Evolutionary conservation across 2,113 vertebrate species (phyloP).

Genomic region (Haemorhous mexicanus): DNA sequence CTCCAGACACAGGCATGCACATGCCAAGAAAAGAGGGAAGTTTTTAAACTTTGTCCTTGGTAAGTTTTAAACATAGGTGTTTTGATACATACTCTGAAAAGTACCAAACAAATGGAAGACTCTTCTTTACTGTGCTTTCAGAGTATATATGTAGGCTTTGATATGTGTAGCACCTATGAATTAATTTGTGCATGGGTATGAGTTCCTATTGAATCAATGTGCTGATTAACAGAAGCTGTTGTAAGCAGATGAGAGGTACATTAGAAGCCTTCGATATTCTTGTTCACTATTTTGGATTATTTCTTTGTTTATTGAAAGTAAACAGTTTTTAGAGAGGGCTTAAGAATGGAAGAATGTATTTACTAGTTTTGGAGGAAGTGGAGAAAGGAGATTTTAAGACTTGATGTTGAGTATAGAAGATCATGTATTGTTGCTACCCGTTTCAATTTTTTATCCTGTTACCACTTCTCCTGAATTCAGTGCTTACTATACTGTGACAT

Average conservation of each 20-base stretch:
- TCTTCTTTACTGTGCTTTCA: neutral
- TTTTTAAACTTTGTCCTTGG: neutral
- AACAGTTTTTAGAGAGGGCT: neutral
- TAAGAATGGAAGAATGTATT: neutral
- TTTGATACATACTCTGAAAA: neutral
- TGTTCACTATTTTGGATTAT: neutral
- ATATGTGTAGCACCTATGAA: rapidly evolving
- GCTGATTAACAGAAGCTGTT: neutral
- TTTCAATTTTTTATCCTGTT: neutral
- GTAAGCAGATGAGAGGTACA: neutral
- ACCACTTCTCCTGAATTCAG: neutral
- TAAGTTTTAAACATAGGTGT: neutral
- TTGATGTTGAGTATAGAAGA: neutral
- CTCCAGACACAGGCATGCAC: no score
- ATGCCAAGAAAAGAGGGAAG: neutral
- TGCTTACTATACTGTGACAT: neutral
- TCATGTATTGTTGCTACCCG: neutral
- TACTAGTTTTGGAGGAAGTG: neutral
- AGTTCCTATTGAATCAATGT: neutral
- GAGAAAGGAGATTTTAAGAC: neutral
- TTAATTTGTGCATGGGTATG: neutral
- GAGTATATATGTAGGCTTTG: neutral
- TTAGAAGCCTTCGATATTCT: neutral
- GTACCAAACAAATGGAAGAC: neutral
- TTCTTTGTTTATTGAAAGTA: neutral